Conservation (phyloP, 2,113 vertebrate species). For the Embiotoca jacksoni region DNA sequence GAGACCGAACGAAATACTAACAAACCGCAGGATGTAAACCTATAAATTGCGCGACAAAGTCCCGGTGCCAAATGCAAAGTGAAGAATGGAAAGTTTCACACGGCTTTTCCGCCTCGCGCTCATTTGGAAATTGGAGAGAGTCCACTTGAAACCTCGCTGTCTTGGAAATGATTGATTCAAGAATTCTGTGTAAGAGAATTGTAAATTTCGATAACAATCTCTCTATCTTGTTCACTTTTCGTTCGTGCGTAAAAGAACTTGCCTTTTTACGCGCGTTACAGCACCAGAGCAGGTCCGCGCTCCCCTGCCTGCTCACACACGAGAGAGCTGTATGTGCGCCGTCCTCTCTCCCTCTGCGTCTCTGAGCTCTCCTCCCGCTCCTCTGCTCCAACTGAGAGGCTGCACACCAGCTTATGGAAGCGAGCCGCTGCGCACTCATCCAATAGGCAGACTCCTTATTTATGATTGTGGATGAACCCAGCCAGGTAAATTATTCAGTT, state of each 20-base stretch:
- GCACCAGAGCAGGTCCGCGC: neutral
- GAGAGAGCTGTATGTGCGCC: neutral
- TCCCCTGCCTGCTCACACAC: neutral
- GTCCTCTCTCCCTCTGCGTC: constrained; percentile 2
- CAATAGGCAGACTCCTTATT: constrained; percentile 45
- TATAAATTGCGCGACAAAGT: neutral
- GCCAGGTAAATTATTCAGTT: constrained; percentile 48
- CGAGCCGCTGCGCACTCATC: constrained; percentile 30
- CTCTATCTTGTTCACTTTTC: neutral
- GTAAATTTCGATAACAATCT: neutral
- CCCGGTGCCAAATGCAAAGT: neutral
- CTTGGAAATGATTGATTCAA: neutral
- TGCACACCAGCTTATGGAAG: constrained; percentile 31
- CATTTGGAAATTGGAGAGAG: neutral
- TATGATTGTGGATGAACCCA: constrained; percentile 51
- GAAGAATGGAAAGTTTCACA: constrained; percentile 22
- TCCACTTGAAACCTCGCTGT: neutral
- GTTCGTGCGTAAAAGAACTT: constrained; percentile 56
- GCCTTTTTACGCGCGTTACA: constrained; percentile 47
- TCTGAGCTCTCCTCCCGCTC: constrained; percentile 27
- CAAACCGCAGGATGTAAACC: neutral
- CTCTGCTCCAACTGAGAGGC: constrained; percentile 33
- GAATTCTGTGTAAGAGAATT: neutral
- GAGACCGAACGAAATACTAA: neutral
- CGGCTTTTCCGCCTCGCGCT: neutral